Conservation (phyloP, 1,140 invertebrate species). For the Zaprionus davidi region DNA sequence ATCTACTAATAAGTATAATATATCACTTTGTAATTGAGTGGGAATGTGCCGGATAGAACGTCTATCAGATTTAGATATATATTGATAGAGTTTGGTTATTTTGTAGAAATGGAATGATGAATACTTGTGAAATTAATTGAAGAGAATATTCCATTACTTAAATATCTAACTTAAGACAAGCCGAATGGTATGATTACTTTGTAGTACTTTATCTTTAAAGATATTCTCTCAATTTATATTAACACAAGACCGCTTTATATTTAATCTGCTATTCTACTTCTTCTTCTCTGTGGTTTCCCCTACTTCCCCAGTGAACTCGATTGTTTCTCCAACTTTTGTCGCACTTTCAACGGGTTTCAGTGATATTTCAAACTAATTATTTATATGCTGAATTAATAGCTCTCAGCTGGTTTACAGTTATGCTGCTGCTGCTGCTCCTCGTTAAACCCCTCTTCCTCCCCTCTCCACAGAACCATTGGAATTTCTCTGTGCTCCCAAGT, state of each 20-base stretch:
- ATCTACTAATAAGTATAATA: too few species aligned
- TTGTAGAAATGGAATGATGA: rapidly evolving
- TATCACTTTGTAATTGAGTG: too few species aligned
- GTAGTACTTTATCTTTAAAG: too few species aligned
- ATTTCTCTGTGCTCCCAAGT: slow-evolving; percentile 24
- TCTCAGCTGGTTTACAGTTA: slow-evolving; percentile 34
- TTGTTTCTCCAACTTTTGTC: not conserved
- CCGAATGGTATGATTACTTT: too few species aligned
- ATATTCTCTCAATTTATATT: too few species aligned
- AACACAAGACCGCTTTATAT: not conserved
- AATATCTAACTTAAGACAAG: too few species aligned
- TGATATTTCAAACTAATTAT: slow-evolving; percentile 41
- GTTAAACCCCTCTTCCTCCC: not conserved
- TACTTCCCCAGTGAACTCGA: not conserved
- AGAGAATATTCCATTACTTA: too few species aligned
- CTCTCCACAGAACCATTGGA: not conserved
- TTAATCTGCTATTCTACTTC: not conserved
- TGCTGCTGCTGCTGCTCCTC: not conserved
- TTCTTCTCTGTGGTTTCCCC: not conserved
- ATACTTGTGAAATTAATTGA: too few species aligned
- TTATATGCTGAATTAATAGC: slow-evolving; percentile 52
- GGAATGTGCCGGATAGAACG: too few species aligned
- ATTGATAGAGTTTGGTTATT: too few species aligned
- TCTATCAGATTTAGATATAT: too few species aligned
- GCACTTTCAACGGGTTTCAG: slow-evolving; percentile 14